phyloP scores from a whole-genome alignment of 2,888 invertebrate genomes.

The Notocelia uddmanniana region DNA sequence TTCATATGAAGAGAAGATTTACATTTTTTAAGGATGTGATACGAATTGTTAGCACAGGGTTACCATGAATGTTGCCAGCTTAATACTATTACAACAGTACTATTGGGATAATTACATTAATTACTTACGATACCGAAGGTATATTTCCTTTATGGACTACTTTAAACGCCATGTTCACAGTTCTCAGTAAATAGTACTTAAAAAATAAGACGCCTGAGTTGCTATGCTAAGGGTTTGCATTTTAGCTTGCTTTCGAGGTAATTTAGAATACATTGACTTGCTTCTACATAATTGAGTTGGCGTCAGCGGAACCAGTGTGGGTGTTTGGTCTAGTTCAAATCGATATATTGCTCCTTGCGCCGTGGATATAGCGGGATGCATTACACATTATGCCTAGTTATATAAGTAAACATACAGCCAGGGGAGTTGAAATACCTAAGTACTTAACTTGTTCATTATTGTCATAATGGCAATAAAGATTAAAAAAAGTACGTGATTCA shows the following conservation, averaged over 20 bases:
- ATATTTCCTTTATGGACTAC: background rate
- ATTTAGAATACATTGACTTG: conserved; percentile 7
- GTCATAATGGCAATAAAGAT: background rate
- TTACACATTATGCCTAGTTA: too few species aligned
- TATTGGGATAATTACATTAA: too few species aligned
- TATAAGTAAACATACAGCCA: too few species aligned
- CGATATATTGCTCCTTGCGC: background rate
- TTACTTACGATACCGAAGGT: too few species aligned
- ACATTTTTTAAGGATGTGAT: too few species aligned
- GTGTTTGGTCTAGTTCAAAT: conserved; percentile 4
- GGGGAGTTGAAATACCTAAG: too few species aligned
- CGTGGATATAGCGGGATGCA: background rate
- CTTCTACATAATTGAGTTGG: conserved; percentile 22
- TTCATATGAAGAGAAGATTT: too few species aligned
- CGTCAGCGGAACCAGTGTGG: background rate
- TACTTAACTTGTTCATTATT: background rate
- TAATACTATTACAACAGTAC: too few species aligned
- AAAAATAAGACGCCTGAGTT: background rate
- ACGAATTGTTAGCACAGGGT: too few species aligned
- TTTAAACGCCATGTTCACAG: too few species aligned
- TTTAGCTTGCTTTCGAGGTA: background rate
- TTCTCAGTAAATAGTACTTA: too few species aligned
- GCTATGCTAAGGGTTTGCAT: background rate
- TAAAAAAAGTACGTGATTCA: background rate
- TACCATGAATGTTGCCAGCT: too few species aligned